Evolutionary conservation across 2,797 vertebrate species (phyloP).

Genomic region (Atherinosoma microstoma): DNA sequence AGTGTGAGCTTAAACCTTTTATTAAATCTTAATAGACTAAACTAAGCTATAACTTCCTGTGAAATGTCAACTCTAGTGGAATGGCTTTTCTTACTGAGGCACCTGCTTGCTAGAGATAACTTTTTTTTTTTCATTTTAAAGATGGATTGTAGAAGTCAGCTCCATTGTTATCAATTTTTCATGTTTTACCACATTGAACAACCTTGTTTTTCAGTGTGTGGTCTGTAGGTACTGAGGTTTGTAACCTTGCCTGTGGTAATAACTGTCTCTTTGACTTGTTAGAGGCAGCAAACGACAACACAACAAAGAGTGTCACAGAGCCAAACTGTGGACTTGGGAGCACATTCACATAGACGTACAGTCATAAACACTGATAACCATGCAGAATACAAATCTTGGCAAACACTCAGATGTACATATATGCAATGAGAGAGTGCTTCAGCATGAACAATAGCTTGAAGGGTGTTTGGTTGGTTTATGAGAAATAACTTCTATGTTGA

Average conservation of each 20-base stretch:
- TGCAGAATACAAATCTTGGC: background rate
- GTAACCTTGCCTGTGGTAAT: conserved; percentile 46
- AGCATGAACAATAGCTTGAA: conserved; percentile 14
- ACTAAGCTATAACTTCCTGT: background rate
- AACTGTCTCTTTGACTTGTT: conserved; percentile 41
- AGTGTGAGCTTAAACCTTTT: background rate
- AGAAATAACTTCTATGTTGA: conserved; percentile 22
- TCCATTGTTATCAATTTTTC: conserved; percentile 18
- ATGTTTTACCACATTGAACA: conserved; percentile 39
- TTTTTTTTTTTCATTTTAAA: background rate
- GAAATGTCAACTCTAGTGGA: background rate
- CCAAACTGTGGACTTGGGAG: background rate
- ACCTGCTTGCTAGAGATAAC: background rate
- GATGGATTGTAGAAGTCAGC: conserved; percentile 26
- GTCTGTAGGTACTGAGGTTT: conserved; percentile 7
- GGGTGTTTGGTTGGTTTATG: conserved; percentile 30
- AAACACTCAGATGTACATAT: conserved; percentile 17
- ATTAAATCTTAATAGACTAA: background rate
- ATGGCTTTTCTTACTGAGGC: background rate
- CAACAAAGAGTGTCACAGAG: conserved; percentile 9
- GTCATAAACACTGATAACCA: conserved; percentile 10
- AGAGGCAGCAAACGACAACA: conserved; percentile 14
- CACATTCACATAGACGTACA: background rate
- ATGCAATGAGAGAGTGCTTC: background rate
- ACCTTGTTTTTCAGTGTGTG: conserved; percentile 16